Evolutionary conservation across 1,140 invertebrate species (phyloP), one percentile per base, ranked within the genome.

Genomic region (Ylistrum balloti): DNA sequence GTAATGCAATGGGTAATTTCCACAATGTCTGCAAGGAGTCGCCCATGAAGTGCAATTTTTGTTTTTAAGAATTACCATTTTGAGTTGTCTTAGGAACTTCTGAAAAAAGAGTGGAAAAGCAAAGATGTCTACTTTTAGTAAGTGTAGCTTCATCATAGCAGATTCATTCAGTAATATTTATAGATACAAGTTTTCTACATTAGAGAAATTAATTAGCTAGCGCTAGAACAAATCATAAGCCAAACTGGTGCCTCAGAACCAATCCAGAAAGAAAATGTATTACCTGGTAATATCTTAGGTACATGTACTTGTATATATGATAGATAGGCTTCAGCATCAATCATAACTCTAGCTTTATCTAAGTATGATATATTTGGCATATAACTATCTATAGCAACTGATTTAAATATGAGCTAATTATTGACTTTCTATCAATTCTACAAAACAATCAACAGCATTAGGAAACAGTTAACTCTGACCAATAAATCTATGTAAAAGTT

Each of bases 51-150:
- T 74, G 56, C 56, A 74, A 48, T 5, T 74, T 74, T 74, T n/a
- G 22, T 28, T 74, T 74, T 74, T 28, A 74, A 74, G 56, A 74
- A 74, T 74, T 74, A 74, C 56, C 56, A 74, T n/a, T 74, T n/a
- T 74, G 22, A 74, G 56, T 74, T 74, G 56, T 74, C 56, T 74
- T 74, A 74, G 56, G 56, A 74, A 74, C 56, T 74, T 74, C 56
- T 74, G 56, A 74, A 74, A 74, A 28, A 48, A 48, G 45, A 48
- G 20, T 74, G 56, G 28, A 56, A 74, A 28, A 74, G 22, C n/a
- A 28, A n/a, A 28, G n/a, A n/a, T 74, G n/a, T 28, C n/a, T 74
- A 74, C n/a, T 74, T n/a, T n/a, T 28, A 28, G 5, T n/a, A 5
- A 17, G 5, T n/a, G 22, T 74, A 74, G 9, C 3, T 74, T 74